phyloP scores from a whole-genome alignment of 2,888 invertebrate genomes.

The Dryomyza anilis region DNA sequence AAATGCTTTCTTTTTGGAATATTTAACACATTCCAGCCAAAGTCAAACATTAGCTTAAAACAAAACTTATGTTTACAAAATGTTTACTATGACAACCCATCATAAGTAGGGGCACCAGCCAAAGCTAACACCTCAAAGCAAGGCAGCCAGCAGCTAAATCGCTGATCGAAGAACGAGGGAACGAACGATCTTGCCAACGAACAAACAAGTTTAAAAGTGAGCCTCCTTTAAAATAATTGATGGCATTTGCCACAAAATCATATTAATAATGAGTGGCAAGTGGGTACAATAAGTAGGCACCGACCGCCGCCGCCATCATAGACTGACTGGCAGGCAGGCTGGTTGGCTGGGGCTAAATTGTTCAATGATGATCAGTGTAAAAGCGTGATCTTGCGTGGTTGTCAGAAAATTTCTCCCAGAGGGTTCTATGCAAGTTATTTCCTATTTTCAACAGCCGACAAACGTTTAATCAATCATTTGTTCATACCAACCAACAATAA shows the following conservation, averaged over 20 bases:
- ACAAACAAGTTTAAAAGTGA: background rate
- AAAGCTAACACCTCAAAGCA: constrained; percentile 9
- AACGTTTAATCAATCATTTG: constrained; percentile 23
- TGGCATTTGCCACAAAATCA: constrained; percentile 22
- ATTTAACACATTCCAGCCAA: constrained; percentile 12
- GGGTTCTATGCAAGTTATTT: background rate
- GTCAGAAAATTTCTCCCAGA: constrained; percentile 12
- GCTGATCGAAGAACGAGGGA: background rate
- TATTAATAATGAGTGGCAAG: constrained; percentile 24
- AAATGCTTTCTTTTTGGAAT: constrained; percentile 17
- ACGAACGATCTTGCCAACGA: background rate
- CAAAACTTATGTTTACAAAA: constrained; percentile 19
- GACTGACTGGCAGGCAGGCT: background rate
- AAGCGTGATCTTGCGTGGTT: constrained; percentile 16
- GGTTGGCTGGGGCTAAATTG: background rate
- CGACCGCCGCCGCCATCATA: too few species aligned
- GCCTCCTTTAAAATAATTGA: constrained; percentile 18
- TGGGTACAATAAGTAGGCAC: background rate
- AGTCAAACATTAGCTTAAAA: constrained; percentile 10
- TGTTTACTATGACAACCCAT: too few species aligned
- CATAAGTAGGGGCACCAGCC: too few species aligned
- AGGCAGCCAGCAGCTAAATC: background rate
- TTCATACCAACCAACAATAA: too few species aligned
- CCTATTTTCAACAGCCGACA: background rate
- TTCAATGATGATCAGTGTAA: background rate